Percentiles rank a stretch among this genome's conserved stretches.
Conservation (phyloP, 2,113 vertebrate genomes). For the Delphinapterus leucas region DNA sequence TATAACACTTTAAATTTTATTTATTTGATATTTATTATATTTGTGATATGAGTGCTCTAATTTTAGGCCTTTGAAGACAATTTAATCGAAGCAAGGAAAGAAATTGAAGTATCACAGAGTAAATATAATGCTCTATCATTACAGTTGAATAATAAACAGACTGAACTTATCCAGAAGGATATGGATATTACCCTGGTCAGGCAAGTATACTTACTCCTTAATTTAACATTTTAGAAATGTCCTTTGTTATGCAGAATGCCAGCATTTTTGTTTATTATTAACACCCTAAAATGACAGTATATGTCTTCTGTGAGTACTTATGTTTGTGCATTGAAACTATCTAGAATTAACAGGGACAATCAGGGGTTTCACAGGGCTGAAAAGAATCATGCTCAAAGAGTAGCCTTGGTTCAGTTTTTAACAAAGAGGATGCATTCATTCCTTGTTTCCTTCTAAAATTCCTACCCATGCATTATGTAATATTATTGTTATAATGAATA, state of each 20-base stretch:
- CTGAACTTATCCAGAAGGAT: constrained; percentile 74
- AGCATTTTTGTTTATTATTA: constrained; percentile 10
- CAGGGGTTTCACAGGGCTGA: background rate
- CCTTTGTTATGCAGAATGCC: background rate
- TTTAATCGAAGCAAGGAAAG: constrained; percentile 70
- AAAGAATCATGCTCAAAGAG: background rate
- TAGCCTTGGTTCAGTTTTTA: background rate
- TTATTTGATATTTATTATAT: background rate
- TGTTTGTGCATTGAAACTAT: background rate
- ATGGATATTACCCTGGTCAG: constrained; percentile 70
- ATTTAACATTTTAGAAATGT: background rate
- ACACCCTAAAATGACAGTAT: background rate
- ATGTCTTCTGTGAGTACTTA: background rate
- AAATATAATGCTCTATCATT: constrained; percentile 69
- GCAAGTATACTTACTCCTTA: constrained; percentile 48
- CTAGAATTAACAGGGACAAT: background rate
- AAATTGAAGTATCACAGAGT: constrained; percentile 67
- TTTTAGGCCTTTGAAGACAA: constrained; percentile 70
- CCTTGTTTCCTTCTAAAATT: background rate
- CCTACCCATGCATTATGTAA: background rate
- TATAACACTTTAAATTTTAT: background rate
- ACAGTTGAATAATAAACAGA: constrained; percentile 69
- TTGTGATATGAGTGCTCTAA: constrained; percentile 44
- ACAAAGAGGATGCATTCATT: background rate
- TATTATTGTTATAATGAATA: background rate